Conservation (phyloP, 2,797 vertebrate genomes). For the Muraenolepis orangiensis region DNA sequence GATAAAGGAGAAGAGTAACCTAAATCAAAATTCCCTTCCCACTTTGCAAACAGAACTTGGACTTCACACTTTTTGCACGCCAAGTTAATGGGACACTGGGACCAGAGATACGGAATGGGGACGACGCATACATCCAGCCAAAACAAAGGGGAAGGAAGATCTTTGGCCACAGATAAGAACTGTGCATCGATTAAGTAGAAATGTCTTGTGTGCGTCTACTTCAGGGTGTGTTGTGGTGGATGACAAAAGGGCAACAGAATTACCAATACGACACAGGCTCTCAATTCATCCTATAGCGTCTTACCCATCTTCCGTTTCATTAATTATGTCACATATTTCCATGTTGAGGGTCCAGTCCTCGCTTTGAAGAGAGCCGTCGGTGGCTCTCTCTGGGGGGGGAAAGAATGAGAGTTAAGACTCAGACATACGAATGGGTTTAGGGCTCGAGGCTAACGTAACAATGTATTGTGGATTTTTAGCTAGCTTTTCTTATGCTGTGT, state of each 20-base stretch:
- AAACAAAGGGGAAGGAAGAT: constrained; percentile 12
- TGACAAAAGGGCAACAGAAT: background rate
- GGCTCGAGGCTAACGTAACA: background rate
- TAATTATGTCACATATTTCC: constrained; percentile 99
- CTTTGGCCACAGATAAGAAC: constrained; percentile 11
- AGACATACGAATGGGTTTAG: background rate
- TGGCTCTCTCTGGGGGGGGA: constrained; percentile 83
- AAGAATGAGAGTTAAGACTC: background rate
- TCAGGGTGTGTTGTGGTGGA: constrained; percentile 13
- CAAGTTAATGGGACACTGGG: constrained; percentile 49
- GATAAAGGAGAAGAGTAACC: background rate
- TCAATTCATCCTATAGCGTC: constrained; percentile 38
- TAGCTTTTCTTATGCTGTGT: background rate
- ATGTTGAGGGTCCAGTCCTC: constrained; percentile 99
- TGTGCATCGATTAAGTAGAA: no score
- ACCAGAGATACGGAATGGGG: constrained; percentile 53
- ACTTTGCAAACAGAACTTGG: constrained; percentile 53
- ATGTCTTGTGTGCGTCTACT: background rate
- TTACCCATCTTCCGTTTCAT: constrained; percentile 98
- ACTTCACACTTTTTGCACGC: constrained; percentile 47
- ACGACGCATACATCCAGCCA: constrained; percentile 32
- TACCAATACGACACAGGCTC: background rate
- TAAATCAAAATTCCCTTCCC: background rate
- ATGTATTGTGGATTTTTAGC: background rate
- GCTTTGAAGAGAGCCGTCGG: constrained; percentile 93